These are phyloP conservation scores for Semicossyphus pulcher DNA, from an alignment of 2,113 vertebrate species.

Conservation along the genomic window DNA sequence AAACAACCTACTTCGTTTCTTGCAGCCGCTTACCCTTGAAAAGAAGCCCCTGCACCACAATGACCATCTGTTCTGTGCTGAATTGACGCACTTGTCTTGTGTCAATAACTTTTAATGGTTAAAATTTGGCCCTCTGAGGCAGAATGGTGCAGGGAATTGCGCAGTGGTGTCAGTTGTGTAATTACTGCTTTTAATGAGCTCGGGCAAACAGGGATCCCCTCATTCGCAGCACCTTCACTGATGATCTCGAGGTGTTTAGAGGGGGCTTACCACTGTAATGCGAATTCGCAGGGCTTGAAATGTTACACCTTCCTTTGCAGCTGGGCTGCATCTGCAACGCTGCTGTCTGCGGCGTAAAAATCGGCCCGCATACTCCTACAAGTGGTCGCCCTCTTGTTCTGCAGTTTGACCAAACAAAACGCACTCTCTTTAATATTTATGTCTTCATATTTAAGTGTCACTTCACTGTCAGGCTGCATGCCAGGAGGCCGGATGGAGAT, in stretches of 20 bases:
- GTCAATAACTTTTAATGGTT: constrained; percentile 71
- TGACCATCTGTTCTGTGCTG: constrained; percentile 60
- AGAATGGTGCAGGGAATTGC: constrained; percentile 57
- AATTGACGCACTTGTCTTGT: constrained; percentile 30
- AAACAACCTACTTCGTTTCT: not conserved
- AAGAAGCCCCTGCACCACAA: constrained; percentile 14
- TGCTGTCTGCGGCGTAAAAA: constrained; percentile 89
- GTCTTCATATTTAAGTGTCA: constrained; percentile 44
- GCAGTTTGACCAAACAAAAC: constrained; percentile 71
- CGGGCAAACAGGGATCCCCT: constrained; percentile 52
- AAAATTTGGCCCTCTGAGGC: constrained; percentile 62
- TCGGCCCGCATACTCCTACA: constrained; percentile 51
- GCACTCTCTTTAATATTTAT: constrained; percentile 11
- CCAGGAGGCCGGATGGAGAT: not conserved
- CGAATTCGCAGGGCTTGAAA: constrained; percentile 89
- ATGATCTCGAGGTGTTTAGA: constrained; percentile 74
- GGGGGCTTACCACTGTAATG: constrained; percentile 78
- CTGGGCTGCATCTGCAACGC: constrained; percentile 96
- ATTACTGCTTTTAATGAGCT: constrained; percentile 83
- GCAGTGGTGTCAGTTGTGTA: constrained; percentile 80
- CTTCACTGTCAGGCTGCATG: not conserved
- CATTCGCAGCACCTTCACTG: constrained; percentile 76
- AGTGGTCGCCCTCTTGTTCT: constrained; percentile 46
- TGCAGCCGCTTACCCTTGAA: not conserved
- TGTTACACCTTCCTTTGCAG: constrained; percentile 91